Conservation (phyloP, 1,140 invertebrate genomes). For the Drosophila mayri region DNA sequence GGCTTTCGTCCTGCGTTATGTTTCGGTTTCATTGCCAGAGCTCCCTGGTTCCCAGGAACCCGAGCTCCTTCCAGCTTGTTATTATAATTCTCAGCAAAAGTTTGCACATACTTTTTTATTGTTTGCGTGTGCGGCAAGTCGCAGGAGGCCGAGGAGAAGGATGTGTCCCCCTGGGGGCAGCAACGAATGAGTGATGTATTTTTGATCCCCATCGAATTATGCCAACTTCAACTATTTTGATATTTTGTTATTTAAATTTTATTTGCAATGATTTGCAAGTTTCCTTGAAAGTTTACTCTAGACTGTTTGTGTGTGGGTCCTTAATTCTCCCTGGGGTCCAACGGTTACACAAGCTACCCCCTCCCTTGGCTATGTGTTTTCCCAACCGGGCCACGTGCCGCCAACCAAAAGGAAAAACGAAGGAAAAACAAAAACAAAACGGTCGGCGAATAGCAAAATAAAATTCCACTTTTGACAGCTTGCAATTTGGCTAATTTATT, state of each 20-base stretch:
- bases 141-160: constrained; percentile 8
- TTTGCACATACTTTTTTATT: constrained; percentile 54
- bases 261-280: constrained; percentile 33
- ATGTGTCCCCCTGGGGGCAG: not conserved
- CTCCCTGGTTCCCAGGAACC: not conserved
- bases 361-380: constrained; percentile 37
- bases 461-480: constrained; percentile 65
- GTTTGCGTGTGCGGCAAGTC: constrained; percentile 56
- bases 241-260: constrained; percentile 32
- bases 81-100: constrained; percentile 60
- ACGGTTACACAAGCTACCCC: constrained; percentile 21
- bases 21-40: not conserved
- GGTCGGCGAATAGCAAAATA: constrained; percentile 23
- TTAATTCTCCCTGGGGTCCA: constrained; percentile 24
- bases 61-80: constrained; percentile 43
- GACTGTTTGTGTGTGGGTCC: constrained; percentile 6
- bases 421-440: constrained; percentile 52
- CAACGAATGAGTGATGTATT: constrained; percentile 30
- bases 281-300: constrained; percentile 24
- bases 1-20: constrained; percentile 22
- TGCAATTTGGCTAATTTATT: constrained; percentile 74
- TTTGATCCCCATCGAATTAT: constrained; percentile 32
- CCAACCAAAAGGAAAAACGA: constrained; percentile 15
- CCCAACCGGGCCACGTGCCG: constrained; percentile 40
- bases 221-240: constrained; percentile 30